Base-by-base conservation (phyloP, 2,888 invertebrate species). In the Holacanthella duospinosa region DNA sequence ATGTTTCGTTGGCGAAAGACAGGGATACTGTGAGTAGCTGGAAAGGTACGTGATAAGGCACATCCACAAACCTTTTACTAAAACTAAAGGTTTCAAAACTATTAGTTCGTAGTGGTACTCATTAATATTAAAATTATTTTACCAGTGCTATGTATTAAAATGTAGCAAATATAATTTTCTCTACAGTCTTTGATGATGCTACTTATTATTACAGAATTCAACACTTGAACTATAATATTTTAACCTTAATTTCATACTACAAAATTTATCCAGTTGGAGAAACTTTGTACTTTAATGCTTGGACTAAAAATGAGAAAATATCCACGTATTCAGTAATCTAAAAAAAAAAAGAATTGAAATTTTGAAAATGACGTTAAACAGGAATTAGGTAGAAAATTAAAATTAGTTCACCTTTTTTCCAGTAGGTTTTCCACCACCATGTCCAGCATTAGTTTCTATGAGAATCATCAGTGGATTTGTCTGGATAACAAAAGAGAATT, bases 371-470 rank as follows among this genome's bases (percentile, higher is more conserved):
- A 16, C 16, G 36, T 16, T 36, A 16, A 36, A 36, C 36, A 36
- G 16, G 36, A 36, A 36, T 36, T 16, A 36, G 6, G 6, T 16
- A 36, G 16, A 9, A 6, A 36, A 36, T 36, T 36, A 16, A 36
- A 6, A 36, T 16, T 9, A 36, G 6, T 36, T 48, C 53, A 82
- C 81, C 66, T 78, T 70, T 77, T 83, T 84, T 9, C 76, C 71
- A 16, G 81, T 82, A 16, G 83, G 82, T 72, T 82, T 83, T 2
- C 82, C 82, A 54, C 77, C 77, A 1, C 83, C 83, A 74, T 84
- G 83, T 1, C 83, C 83, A 25, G 82, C 79, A 69, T 82, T 80
- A 26, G 79, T 80, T 70, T 83, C 83, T 44, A 83, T 77, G 21
- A 80, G 73, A 48, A 80, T 79, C 70, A 84, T 71, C 57, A 84